These are phyloP conservation scores for Nymphalis polychloros DNA, from an alignment of 2,888 invertebrate genomes.

Conservation along the genomic window DNA sequence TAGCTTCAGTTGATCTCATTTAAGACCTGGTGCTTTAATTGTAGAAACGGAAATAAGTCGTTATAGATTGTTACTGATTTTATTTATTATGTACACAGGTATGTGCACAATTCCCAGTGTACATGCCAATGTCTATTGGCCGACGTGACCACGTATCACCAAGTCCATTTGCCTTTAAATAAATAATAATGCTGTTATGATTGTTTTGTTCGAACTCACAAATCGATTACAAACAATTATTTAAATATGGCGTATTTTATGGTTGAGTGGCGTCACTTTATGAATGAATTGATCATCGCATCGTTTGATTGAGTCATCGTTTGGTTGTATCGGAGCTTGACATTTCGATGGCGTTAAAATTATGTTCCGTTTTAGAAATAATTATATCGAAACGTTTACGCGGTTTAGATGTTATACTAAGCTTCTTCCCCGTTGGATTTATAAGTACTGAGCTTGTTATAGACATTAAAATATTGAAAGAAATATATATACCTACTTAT, in stretches of 20 bases:
- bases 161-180: too few species aligned
- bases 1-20: too few species aligned
- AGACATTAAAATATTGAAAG: too few species aligned
- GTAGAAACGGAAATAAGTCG: too few species aligned
- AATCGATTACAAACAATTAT: conserved; percentile 7
- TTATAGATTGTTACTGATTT: too few species aligned
- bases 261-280: conserved; percentile 19
- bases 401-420: not conserved
- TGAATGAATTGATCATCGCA: conserved; percentile 28
- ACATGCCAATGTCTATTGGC: too few species aligned
- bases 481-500: too few species aligned
- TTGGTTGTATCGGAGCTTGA: conserved; percentile 18
- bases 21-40: too few species aligned
- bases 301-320: conserved; percentile 30
- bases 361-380: conserved; percentile 3
- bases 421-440: not conserved
- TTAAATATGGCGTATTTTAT: not conserved
- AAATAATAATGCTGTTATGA: not conserved
- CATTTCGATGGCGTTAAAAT: conserved; percentile 15
- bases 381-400: not conserved
- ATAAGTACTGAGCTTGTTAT: too few species aligned
- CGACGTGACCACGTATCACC: too few species aligned
- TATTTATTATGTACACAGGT: too few species aligned
- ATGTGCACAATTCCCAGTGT: too few species aligned
- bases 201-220: not conserved